These are phyloP conservation scores for Egretta garzetta DNA, from an alignment of 2,113 vertebrate species.

Conservation along the genomic window DNA sequence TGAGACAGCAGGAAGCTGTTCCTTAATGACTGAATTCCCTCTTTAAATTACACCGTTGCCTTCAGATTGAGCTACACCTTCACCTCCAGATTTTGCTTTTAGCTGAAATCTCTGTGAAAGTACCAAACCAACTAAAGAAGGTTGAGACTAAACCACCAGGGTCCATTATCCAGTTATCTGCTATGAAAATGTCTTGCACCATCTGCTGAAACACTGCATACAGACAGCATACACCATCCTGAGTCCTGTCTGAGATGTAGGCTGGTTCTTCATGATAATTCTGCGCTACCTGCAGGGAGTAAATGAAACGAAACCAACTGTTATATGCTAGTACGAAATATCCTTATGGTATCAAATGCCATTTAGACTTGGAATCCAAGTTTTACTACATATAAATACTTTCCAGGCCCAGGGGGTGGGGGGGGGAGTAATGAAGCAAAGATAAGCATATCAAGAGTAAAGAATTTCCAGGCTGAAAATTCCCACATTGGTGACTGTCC, in stretches of 20 bases:
- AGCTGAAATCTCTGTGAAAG: background rate
- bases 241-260: background rate
- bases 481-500: background rate
- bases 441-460: background rate
- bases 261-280: background rate
- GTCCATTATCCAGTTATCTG: background rate
- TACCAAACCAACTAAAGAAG: background rate
- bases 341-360: background rate
- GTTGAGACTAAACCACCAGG: background rate
- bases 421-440: background rate
- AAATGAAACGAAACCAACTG: background rate
- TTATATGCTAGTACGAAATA: background rate
- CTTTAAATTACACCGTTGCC: background rate
- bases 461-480: background rate
- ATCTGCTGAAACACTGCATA: background rate
- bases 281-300: background rate
- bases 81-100: background rate
- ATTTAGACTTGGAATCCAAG: background rate
- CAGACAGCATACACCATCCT: accelerated
- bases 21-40: background rate
- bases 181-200: background rate
- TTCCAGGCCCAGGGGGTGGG: background rate
- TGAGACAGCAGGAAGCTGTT: background rate
- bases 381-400: background rate
- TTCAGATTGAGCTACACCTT: background rate